phyloP scores from a whole-genome alignment of 2,888 invertebrate species.

The Herminia tarsipennalis region DNA sequence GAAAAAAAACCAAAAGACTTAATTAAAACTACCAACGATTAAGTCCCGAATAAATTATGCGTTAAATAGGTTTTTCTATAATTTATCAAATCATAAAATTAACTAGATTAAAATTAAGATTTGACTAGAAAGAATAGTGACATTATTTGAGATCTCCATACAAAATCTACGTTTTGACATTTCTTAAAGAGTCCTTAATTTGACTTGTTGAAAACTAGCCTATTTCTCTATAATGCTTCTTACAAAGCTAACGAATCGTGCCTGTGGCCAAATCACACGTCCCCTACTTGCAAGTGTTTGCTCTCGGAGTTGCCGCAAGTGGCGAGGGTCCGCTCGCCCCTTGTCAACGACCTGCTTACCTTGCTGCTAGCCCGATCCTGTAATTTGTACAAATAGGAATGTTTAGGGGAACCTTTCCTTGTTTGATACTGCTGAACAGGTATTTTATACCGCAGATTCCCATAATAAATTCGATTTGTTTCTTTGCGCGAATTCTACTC shows the following conservation, averaged over 20 bases:
- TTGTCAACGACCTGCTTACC: slow-evolving; percentile 60
- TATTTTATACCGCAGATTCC: slow-evolving; percentile 18
- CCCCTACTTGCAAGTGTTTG: slow-evolving; percentile 68
- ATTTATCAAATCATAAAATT: too few species aligned
- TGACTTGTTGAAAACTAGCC: not conserved
- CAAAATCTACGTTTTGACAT: not conserved
- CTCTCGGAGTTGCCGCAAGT: slow-evolving; percentile 66
- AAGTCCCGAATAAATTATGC: too few species aligned
- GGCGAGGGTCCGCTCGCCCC: slow-evolving; percentile 65
- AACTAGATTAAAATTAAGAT: too few species aligned
- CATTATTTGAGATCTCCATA: too few species aligned
- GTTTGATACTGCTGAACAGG: slow-evolving; percentile 27
- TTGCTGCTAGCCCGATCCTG: slow-evolving; percentile 53
- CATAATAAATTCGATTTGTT: not conserved
- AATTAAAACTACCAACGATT: too few species aligned
- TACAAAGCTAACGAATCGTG: slow-evolving; percentile 30
- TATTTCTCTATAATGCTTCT: slow-evolving; percentile 20
- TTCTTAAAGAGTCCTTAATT: not conserved
- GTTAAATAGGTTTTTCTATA: too few species aligned
- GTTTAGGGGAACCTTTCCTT: slow-evolving; percentile 3
- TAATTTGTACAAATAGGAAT: slow-evolving; percentile 67
- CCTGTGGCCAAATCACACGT: slow-evolving; percentile 56
- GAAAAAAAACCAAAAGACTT: too few species aligned
- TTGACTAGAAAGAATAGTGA: too few species aligned
- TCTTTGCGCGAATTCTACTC: too few species aligned